phyloP scores from a whole-genome alignment of 2,888 invertebrate species.

The Sthenelais limicola region DNA sequence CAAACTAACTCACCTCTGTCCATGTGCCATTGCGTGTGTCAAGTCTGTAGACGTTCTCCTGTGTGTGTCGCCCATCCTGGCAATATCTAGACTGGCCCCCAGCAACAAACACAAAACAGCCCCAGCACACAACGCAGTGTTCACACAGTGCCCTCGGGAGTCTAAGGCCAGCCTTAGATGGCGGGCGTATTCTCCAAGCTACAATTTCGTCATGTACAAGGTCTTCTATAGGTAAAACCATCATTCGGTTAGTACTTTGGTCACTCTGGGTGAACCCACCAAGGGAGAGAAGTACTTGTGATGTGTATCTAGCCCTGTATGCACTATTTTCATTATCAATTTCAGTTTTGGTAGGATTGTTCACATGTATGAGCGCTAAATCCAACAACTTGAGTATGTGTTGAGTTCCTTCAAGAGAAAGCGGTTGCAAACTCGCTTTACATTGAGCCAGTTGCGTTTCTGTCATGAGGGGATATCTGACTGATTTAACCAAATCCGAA shows the following conservation, averaged over 20 bases:
- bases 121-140: conserved; percentile 43
- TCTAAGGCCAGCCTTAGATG: neutral
- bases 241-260: neutral
- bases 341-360: too few species aligned
- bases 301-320: too few species aligned
- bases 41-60: conserved; percentile 40
- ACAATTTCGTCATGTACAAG: neutral
- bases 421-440: too few species aligned
- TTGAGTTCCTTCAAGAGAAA: too few species aligned
- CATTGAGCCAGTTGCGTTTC: too few species aligned
- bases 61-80: conserved; percentile 46
- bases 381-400: too few species aligned
- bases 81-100: conserved; percentile 49
- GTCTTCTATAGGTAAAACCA: neutral
- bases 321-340: too few species aligned
- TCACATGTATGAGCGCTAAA: too few species aligned
- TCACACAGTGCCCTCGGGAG: conserved; percentile 47
- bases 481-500: too few species aligned
- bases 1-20: conserved; percentile 41
- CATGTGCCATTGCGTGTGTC: conserved; percentile 38
- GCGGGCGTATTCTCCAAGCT: neutral
- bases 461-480: too few species aligned
- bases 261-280: neutral
- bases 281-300: too few species aligned
- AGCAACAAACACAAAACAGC: conserved; percentile 45